Percentiles rank a stretch among this genome's conserved stretches.
Evolutionary conservation across 2,888 invertebrate species (phyloP).

Genomic region (Caenorhabditis doughertyi): DNA sequence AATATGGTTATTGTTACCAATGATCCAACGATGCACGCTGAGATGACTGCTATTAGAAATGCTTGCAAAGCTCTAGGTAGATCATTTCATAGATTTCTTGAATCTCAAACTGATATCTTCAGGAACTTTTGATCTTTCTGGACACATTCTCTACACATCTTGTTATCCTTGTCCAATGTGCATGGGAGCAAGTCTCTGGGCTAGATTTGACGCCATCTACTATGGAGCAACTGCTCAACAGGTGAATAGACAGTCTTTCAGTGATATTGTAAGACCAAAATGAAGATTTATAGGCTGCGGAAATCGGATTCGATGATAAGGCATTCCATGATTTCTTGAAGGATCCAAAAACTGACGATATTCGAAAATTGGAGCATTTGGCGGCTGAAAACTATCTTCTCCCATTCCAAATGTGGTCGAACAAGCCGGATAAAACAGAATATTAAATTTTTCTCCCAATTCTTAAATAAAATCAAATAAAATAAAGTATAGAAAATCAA

Average conservation of each 20-base stretch:
- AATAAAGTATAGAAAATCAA: background rate
- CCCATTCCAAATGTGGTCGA: constrained; percentile 77
- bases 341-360: constrained; percentile 72
- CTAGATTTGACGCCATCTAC: constrained; percentile 77
- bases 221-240: constrained; percentile 80
- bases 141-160: constrained; percentile 79
- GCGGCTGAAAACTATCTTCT: constrained; percentile 66
- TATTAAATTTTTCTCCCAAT: constrained; percentile 58
- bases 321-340: constrained; percentile 80
- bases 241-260: constrained; percentile 47
- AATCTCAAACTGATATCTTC: constrained; percentile 1
- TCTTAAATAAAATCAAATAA: constrained; percentile 29
- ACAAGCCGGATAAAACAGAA: constrained; percentile 70
- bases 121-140: constrained; percentile 70
- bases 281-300: constrained; percentile 70
- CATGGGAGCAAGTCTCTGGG: constrained; percentile 81
- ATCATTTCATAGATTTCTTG: background rate
- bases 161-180: constrained; percentile 82
- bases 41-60: constrained; percentile 79
- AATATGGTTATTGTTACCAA: constrained; percentile 78
- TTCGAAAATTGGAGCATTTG: constrained; percentile 72
- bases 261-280: background rate
- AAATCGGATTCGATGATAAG: constrained; percentile 78
- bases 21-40: constrained; percentile 82
- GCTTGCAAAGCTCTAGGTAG: constrained; percentile 73